Evolutionary conservation across 2,797 vertebrate genomes (phyloP), one percentile per base, ranked within the genome.

Genomic region (Falco rusticolus): DNA sequence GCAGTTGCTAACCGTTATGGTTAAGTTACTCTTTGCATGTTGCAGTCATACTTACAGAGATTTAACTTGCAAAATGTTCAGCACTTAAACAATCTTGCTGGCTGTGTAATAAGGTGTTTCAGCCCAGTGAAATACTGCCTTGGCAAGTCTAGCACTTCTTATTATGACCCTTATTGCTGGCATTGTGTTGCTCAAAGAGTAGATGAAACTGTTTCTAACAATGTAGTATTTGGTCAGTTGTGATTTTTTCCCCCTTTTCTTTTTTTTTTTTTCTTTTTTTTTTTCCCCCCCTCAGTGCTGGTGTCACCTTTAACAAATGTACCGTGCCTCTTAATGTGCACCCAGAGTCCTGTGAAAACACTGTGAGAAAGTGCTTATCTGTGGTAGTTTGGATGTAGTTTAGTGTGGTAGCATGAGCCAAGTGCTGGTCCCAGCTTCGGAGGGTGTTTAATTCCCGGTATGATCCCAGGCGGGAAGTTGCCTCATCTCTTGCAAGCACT

Each of bases 381-480:
- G 0, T 19, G 61, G 57, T 9, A 20, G 33, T 33, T 77, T 65
- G 75, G 83, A 48, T 33, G 63, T 34, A 56, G 72, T n/a, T 59
- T 51, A 59, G 39, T 6, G 20, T 25, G 61, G 57, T 16, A 77
- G 43, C 53, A 13, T 0, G 7, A 89, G 53, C 80, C 63, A 59
- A 70, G 37, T 0, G 16, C 59, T 74, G 56, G 56, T 53, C 88
- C 74, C 41, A 14, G 1, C 29, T 29, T 39, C 2, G 17, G 72
- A 1, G 66, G 24, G n/a, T 0, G 0, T 39, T 64, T n/a, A 33
- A 56, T 60, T 66, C 56, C 54, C 0, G 0, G 13, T 3, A 0
- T 2, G 8, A 65, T 82, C 22, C 86, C 1, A 1, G 47, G 8
- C 1, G 29, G 68, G 81, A 53, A 11, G 2, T 0, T 71, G 87